phyloP scores from a whole-genome alignment of 2,888 invertebrate genomes.

The Oegoconia quadripuncta region DNA sequence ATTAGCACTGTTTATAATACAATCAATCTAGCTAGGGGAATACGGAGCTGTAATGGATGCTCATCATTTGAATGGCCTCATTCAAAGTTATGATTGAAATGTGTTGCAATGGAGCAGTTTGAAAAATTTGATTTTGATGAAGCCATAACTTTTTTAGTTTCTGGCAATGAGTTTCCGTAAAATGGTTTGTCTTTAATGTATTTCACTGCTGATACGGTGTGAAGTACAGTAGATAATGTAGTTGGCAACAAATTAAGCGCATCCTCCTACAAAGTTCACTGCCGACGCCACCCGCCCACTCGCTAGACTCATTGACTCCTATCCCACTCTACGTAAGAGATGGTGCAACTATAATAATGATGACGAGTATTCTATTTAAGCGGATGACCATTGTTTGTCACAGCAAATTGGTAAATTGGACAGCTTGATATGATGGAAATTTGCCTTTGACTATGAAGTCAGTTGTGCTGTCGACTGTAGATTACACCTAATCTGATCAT shows the following conservation, averaged over 20 bases:
- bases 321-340: constrained; percentile 35
- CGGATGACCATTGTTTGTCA: constrained; percentile 37
- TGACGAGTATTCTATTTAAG: constrained; percentile 49
- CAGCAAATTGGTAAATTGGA: constrained; percentile 31
- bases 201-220: neutral
- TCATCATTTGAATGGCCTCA: neutral
- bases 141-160: neutral
- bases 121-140: neutral
- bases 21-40: constrained; percentile 10
- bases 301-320: constrained; percentile 54
- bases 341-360: constrained; percentile 51
- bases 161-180: too few relatives aligned
- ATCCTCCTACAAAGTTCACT: constrained; percentile 70
- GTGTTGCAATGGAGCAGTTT: neutral
- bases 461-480: too few relatives aligned
- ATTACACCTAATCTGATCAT: too few relatives aligned
- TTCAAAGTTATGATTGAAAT: neutral
- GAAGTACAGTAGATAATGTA: constrained; percentile 15
- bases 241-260: constrained; percentile 61
- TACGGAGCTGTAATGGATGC: neutral
- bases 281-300: constrained; percentile 57
- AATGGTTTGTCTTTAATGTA: neutral
- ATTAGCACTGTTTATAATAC: constrained; percentile 12
- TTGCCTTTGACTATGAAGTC: constrained; percentile 2
- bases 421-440: constrained; percentile 15